Base-by-base conservation (phyloP, 2,888 invertebrate genomes). In the Drosophila hamatofila region DNA sequence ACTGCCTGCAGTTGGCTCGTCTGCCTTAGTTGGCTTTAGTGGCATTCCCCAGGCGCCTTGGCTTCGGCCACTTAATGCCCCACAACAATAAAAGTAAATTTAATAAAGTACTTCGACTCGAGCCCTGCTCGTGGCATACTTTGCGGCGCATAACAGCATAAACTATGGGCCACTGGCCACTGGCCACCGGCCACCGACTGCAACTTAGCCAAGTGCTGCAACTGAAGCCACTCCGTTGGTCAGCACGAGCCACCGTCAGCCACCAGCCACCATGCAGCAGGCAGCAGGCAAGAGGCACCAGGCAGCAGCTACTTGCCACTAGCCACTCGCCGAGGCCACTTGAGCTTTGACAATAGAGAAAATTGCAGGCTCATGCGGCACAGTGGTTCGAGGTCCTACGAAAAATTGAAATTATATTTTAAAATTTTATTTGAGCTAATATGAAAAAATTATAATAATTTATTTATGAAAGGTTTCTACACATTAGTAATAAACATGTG, bases 41-140 rank as follows among this genome's bases (percentile, higher is more conserved):
- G 56, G 75, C 63, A 72, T 67, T 75, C 55, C 72, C 71, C 63
- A 63, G 58, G 33, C 52, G 75, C 52, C 72, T 79, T 63, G 75
- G 57, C 75, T 75, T 73, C 68, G 79, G 73, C 88, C 87, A 88
- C 83, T 80, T 85, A 85, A 87, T 81, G 79, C 81, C 63, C 86
- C 80, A 81, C 83, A 88, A 80, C 75, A 89, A 86, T 82, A 84
- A 88, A 88, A 84, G 75, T 75, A 77, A 88, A 84, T 86, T 80
- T 78, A 81, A 77, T 80, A 82, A 75, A 83, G 83, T 70, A 77
- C 81, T 84, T 66, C 77, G 77, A 72, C 78, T 72, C 69, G 59
- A 61, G 68, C 65, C 41, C 30, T 63, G 63, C 79, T 67, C 69
- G 78, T 87, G 71, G 89, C 88, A 85, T 87, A 85, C 88, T 84